Conservation (phyloP, 2,113 vertebrate species). For the Oophaga pumilio region DNA sequence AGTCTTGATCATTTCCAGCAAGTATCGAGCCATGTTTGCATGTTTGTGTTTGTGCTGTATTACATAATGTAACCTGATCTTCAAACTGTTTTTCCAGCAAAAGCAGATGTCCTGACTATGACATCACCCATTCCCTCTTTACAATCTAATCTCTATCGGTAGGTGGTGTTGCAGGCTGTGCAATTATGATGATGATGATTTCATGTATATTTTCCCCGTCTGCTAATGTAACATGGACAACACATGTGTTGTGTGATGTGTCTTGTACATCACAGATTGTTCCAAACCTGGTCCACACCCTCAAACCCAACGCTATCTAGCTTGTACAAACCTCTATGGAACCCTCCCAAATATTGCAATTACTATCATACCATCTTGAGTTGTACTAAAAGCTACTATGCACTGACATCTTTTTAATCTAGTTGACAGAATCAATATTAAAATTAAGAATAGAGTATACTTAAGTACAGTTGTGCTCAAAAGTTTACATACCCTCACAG, state of each 20-base stretch:
- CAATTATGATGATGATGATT: not conserved
- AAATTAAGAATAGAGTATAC: not conserved
- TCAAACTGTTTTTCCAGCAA: not conserved
- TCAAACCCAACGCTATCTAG: not conserved
- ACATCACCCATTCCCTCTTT: not conserved
- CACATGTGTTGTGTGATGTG: not conserved
- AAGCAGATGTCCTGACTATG: not conserved
- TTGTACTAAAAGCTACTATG: not conserved
- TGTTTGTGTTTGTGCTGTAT: too few relatives aligned
- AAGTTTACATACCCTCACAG: too few relatives aligned
- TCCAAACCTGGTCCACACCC: not conserved
- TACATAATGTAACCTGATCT: not conserved
- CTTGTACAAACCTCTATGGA: not conserved
- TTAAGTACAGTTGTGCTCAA: too few relatives aligned
- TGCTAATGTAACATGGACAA: not conserved
- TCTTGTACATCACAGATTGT: not conserved
- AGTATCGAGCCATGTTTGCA: not conserved
- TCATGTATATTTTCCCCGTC: not conserved
- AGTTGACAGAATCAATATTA: not conserved
- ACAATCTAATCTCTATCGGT: not conserved
- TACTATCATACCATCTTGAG: not conserved
- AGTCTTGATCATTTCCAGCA: not conserved
- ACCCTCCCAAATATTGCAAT: not conserved
- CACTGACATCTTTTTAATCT: not conserved
- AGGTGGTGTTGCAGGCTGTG: conserved; percentile 14